Evolutionary conservation across 2,797 vertebrate genomes (phyloP).

Genomic region (Scarus forsteni): DNA sequence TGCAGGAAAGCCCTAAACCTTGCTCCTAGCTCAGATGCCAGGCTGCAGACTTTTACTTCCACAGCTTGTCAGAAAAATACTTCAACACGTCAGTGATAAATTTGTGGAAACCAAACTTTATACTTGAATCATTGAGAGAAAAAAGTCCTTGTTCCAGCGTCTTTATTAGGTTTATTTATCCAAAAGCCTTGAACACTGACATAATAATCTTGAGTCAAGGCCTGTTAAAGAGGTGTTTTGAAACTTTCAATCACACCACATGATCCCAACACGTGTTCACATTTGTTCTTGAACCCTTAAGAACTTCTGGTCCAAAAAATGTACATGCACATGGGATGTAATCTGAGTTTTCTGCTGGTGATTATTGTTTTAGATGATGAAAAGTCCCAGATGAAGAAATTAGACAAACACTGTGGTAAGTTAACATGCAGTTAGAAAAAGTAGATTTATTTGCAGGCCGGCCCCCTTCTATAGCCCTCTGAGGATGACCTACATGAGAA

Average conservation of each 20-base stretch:
- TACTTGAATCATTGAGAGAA: not conserved
- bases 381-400: not conserved
- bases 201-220: constrained; percentile 23
- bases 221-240: constrained; percentile 16
- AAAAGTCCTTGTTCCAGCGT: constrained; percentile 5
- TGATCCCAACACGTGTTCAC: not conserved
- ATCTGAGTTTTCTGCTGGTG: not conserved
- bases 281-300: not conserved
- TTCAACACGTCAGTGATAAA: constrained; percentile 26
- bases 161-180: constrained; percentile 30
- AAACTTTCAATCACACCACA: constrained; percentile 5
- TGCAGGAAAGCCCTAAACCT: constrained; percentile 22
- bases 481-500: too few species aligned
- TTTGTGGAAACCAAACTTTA: constrained; percentile 17
- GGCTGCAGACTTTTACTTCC: constrained; percentile 18
- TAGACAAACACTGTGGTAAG: too few species aligned
- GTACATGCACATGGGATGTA: not conserved
- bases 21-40: constrained; percentile 19
- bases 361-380: not conserved
- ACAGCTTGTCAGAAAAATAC: constrained; percentile 8
- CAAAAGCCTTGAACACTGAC: not conserved
- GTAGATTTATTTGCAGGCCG: too few species aligned
- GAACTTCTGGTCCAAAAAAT: not conserved
- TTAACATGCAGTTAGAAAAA: too few species aligned
- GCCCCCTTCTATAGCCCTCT: too few species aligned